These are phyloP conservation scores for Empis livida DNA, from an alignment of 2,888 invertebrate genomes.

Conservation along the genomic window DNA sequence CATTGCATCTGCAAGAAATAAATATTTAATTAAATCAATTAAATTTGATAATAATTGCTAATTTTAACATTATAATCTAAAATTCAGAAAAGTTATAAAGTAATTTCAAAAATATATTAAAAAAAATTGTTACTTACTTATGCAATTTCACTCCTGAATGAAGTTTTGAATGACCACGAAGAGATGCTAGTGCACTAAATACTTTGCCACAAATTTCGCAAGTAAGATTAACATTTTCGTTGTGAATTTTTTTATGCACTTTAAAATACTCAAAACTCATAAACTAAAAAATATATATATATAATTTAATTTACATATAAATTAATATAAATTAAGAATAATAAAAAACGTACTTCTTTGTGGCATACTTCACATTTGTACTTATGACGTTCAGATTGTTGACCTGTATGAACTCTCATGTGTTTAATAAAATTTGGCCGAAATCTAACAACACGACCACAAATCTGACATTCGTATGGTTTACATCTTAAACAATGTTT, in stretches of 20 bases:
- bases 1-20: constrained; percentile 26
- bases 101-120: neutral
- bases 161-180: constrained; percentile 33
- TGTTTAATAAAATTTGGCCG: constrained; percentile 36
- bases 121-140: constrained; percentile 25
- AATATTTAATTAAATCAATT: no score
- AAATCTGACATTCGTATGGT: constrained; percentile 35
- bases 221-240: constrained; percentile 40
- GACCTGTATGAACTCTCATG: constrained; percentile 35
- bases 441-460: constrained; percentile 34
- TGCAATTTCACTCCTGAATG: constrained; percentile 35
- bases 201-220: constrained; percentile 42
- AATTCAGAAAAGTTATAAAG: no score
- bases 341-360: constrained; percentile 27
- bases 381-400: constrained; percentile 36
- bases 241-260: constrained; percentile 46
- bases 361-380: constrained; percentile 43
- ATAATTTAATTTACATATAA: no score
- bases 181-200: constrained; percentile 35
- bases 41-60: no score
- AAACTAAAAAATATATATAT: constrained; percentile 20
- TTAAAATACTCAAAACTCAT: constrained; percentile 42
- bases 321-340: no score
- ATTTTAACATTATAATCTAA: no score
- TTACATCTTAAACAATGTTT: constrained; percentile 35